Conservation (phyloP, 2,797 vertebrate species). For the Diplodus sargus region DNA sequence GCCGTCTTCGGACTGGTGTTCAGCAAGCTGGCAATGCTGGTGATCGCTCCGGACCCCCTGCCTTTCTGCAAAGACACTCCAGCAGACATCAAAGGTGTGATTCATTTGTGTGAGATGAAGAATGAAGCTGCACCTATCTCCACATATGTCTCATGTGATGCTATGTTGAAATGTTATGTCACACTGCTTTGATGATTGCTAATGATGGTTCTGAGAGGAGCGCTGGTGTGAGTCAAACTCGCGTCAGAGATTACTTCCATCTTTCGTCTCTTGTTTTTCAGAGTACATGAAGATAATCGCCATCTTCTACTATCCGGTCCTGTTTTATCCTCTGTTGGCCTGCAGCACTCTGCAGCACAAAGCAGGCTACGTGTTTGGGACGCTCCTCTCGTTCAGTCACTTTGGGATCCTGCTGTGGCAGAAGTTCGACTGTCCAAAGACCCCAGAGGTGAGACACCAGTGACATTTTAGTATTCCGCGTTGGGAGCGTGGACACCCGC, state of each 20-base stretch:
- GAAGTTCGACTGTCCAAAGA: slow-evolving; percentile 92
- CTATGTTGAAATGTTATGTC: too few species aligned
- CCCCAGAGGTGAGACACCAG: slow-evolving; percentile 84
- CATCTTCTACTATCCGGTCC: slow-evolving; percentile 92
- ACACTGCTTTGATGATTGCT: too few species aligned
- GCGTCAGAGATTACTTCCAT: background rate
- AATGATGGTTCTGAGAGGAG: too few species aligned
- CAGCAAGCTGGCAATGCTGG: slow-evolving; percentile 88
- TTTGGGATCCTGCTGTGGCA: slow-evolving; percentile 91
- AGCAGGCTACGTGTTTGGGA: slow-evolving; percentile 85
- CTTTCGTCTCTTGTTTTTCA: slow-evolving; percentile 55
- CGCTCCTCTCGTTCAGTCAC: slow-evolving; percentile 90
- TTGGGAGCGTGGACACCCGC: too few species aligned
- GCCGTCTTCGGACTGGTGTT: slow-evolving; percentile 90
- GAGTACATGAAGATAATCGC: slow-evolving; percentile 92
- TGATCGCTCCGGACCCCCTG: slow-evolving; percentile 86
- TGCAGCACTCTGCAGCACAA: slow-evolving; percentile 85
- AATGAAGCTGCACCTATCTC: background rate
- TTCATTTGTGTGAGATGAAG: background rate
- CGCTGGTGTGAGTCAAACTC: too few species aligned
- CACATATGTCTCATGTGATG: too few species aligned
- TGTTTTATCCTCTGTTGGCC: slow-evolving; percentile 93
- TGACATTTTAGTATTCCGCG: too few species aligned
- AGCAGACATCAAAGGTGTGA: slow-evolving; percentile 82
- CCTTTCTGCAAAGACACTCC: slow-evolving; percentile 84